These are phyloP conservation scores for Caerostris extrusa DNA, from an alignment of 1,140 invertebrate genomes.

Conservation along the genomic window DNA sequence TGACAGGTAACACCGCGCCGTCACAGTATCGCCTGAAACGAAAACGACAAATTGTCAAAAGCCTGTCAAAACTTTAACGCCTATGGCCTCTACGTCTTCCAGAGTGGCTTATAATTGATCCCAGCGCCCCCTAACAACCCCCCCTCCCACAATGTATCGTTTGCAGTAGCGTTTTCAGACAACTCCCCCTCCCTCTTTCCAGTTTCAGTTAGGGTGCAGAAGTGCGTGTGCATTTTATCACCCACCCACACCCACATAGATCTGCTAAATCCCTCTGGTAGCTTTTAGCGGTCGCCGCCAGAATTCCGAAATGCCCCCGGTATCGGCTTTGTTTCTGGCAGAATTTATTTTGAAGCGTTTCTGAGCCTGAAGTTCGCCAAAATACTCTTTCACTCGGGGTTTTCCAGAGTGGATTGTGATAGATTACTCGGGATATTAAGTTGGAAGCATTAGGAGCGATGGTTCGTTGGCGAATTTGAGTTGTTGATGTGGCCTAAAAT, in stretches of 20 bases:
- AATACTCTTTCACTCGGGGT: not conserved
- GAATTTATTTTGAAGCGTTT: slow-evolving; percentile 35
- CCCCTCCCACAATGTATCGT: not conserved
- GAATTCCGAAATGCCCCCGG: not conserved
- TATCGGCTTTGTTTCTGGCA: not conserved
- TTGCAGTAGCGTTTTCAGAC: not conserved
- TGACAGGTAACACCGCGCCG: slow-evolving; percentile 46
- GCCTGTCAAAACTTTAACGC: slow-evolving; percentile 65
- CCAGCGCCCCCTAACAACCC: not conserved
- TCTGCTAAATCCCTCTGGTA: slow-evolving; percentile 32
- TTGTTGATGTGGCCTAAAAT: not conserved
- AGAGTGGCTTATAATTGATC: slow-evolving; percentile 64
- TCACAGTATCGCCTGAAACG: slow-evolving; percentile 1
- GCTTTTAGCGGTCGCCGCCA: not conserved
- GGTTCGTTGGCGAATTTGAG: not conserved
- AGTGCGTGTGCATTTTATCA: not conserved
- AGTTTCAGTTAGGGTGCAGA: not conserved
- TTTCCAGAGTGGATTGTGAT: slow-evolving; percentile 1
- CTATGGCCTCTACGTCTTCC: slow-evolving; percentile 35
- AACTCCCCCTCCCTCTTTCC: not conserved
- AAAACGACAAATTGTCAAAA: slow-evolving; percentile 66
- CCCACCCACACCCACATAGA: not conserved
- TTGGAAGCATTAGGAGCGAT: not conserved
- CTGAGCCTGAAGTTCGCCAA: not conserved
- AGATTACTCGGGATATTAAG: slow-evolving; percentile 13